Evolutionary conservation across 2,888 invertebrate genomes (phyloP).

Genomic region (Heliconius cydno): DNA sequence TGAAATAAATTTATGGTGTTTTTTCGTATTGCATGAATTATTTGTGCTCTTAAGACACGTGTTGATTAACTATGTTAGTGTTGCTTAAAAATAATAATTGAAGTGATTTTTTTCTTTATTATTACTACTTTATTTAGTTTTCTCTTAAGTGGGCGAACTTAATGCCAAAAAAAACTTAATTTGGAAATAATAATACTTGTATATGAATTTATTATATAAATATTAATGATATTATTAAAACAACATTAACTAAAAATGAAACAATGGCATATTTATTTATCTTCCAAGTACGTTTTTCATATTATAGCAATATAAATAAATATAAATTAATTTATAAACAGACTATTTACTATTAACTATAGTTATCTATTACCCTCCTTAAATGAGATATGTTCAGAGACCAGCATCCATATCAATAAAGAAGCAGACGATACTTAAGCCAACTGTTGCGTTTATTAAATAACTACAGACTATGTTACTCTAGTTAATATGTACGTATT

Average conservation of each 20-base stretch:
- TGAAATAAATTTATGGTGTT: not conserved
- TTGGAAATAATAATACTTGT: no score
- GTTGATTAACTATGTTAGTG: not conserved
- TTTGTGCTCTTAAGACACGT: not conserved
- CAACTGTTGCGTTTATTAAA: conserved; percentile 37
- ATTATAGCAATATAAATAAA: not conserved
- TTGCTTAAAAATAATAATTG: not conserved
- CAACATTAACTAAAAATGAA: no score
- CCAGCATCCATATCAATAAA: conserved; percentile 29
- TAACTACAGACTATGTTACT: conserved; percentile 16
- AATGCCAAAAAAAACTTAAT: no score
- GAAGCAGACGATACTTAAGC: conserved; percentile 34
- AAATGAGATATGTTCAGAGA: conserved; percentile 16
- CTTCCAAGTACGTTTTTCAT: not conserved
- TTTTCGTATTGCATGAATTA: not conserved
- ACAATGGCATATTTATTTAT: no score
- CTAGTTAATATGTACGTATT: not conserved
- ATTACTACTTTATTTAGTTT: not conserved
- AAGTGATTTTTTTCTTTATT: not conserved
- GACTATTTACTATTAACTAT: not conserved
- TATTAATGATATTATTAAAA: no score
- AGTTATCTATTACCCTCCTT: not conserved
- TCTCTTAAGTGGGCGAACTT: no score
- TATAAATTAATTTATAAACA: not conserved
- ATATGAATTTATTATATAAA: no score